Evolutionary conservation across 2,888 invertebrate species (phyloP).

Genomic region (Adelognathus sp.): DNA sequence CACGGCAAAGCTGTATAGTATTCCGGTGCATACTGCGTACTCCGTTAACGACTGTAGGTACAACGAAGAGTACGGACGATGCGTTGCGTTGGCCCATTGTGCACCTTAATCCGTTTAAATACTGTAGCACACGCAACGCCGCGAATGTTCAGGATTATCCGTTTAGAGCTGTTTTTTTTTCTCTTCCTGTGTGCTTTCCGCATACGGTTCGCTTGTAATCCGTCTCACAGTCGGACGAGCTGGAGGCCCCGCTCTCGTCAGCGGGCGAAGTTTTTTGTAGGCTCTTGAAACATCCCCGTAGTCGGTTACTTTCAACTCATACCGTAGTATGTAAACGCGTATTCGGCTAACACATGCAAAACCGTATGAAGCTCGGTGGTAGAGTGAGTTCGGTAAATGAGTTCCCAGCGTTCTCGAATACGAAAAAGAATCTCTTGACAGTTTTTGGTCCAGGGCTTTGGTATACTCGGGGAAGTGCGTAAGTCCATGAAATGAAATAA

Average conservation of each 20-base stretch:
- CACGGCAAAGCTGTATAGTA: neutral
- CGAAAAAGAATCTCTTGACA: too few species aligned
- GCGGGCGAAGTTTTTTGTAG: conserved; percentile 20
- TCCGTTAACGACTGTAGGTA: conserved; percentile 33
- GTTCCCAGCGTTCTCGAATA: too few species aligned
- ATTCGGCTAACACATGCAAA: neutral
- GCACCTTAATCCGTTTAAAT: conserved; percentile 54
- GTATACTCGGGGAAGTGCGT: too few species aligned
- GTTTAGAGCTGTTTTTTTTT: conserved; percentile 54
- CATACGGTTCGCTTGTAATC: conserved; percentile 51
- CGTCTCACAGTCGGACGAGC: conserved; percentile 40
- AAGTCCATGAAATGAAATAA: too few species aligned
- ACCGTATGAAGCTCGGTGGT: neutral
- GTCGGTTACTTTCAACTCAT: neutral
- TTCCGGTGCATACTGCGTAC: conserved; percentile 10
- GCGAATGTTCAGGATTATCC: conserved; percentile 42
- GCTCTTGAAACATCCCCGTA: neutral
- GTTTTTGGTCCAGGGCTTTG: too few species aligned
- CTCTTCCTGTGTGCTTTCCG: conserved; percentile 39
- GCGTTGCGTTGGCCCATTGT: conserved; percentile 39
- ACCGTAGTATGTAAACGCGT: neutral
- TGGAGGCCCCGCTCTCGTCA: neutral
- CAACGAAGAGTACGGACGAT: neutral
- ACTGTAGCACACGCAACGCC: conserved; percentile 30
- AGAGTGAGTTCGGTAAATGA: too few species aligned